These are phyloP conservation scores for Illadopsis cleaveri DNA, from an alignment of 2,113 vertebrate genomes.

Conservation along the genomic window DNA sequence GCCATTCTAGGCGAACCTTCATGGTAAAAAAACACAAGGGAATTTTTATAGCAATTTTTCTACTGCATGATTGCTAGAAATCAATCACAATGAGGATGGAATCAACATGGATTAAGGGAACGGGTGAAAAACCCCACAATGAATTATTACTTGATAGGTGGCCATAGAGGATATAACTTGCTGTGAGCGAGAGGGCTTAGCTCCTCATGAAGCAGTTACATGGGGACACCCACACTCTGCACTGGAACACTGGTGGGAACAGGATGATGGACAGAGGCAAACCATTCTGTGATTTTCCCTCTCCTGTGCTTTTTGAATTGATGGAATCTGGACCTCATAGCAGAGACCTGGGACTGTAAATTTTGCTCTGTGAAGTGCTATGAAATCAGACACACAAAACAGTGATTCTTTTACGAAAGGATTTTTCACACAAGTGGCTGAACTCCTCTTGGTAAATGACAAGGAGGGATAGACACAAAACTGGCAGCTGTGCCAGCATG, in stretches of 20 bases:
- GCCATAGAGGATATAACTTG: not conserved
- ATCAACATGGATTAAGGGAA: not conserved
- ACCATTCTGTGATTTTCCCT: not conserved
- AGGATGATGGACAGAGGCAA: not conserved
- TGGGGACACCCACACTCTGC: not conserved
- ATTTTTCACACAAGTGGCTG: not conserved
- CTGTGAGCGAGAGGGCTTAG: not conserved
- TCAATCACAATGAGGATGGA: not conserved
- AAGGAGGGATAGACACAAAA: not conserved
- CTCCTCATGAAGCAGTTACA: accelerated
- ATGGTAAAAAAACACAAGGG: not conserved
- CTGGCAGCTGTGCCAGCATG: not conserved
- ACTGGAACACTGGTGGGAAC: not conserved
- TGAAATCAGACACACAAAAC: not conserved
- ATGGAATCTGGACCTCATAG: not conserved
- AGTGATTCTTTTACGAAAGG: not conserved
- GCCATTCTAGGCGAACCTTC: constrained; percentile 97
- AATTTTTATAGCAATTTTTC: not conserved
- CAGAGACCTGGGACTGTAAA: not conserved
- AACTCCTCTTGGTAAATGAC: not conserved
- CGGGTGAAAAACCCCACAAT: not conserved
- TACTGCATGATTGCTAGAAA: not conserved
- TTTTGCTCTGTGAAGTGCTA: not conserved
- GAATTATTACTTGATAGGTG: not conserved
- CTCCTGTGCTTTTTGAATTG: not conserved